Base-by-base conservation (phyloP, 2,888 invertebrate species). In the Halictus ligatus region DNA sequence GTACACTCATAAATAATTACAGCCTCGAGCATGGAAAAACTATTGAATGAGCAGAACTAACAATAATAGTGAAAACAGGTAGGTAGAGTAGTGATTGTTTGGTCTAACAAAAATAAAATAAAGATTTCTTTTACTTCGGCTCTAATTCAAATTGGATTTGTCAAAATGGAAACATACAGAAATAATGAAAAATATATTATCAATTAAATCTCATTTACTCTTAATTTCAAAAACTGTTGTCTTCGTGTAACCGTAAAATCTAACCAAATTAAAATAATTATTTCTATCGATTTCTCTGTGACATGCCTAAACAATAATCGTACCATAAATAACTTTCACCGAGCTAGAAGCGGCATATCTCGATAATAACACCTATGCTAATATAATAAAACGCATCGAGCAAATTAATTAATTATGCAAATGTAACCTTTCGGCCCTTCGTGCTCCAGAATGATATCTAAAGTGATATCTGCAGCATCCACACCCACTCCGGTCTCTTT, bases 341-440 rank as follows among this genome's bases (percentile, higher is more conserved):
- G 7, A 46, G 43, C 25, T 15, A 25, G 21, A 18, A 46, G 29
- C 15, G 48, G 25, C 15, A 15, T 3, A 7, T 3, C 25, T 25
- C 15, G 18, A 50, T 73, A 73, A 73, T 46, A 73, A 35, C 21
- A 18, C 67, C n/a, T 40, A 69, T 5, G 15, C 15, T 43, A 2
- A 12, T 43, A 69, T 58, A 46, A 12, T 50, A 60, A 40, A 46
- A 74, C 58, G 29, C 21, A 48, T 74, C 40, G 29, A 21, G 48
- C 21, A 80, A 77, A 83, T 85, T 69, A 85, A 83, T 88, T 83
- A 84, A 89, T 81, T 89, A 83, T 83, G 85, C 83, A 90, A 80
- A 76, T 54, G 85, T 85, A 78, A 89, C 90, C 90, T 89, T 89
- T 86, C 64, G 29, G 35, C 54, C 12, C 85, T 18, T 75, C 80